These are phyloP conservation scores for Azemiops feae DNA, from an alignment of 2,113 vertebrate genomes.

Conservation along the genomic window DNA sequence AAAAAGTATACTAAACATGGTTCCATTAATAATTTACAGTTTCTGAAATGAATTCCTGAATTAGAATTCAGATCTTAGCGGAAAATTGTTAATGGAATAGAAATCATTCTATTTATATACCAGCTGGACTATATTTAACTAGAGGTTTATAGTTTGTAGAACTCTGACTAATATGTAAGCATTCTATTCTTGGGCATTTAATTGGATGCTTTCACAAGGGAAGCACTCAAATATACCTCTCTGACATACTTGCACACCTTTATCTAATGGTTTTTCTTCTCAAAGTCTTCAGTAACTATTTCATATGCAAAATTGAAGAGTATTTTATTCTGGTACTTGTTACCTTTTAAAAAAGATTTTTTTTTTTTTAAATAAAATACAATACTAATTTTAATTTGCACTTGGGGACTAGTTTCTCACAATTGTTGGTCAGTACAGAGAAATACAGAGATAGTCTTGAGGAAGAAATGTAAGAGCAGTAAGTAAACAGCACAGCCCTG, in stretches of 20 bases:
- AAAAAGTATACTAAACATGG: constrained; percentile 1
- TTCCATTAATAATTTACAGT: constrained; percentile 8
- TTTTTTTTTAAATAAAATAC: too few relatives aligned
- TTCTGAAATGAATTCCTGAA: constrained; percentile 15
- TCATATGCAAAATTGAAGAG: neutral
- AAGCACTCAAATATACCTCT: neutral
- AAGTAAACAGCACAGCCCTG: neutral
- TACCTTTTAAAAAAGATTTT: too few relatives aligned
- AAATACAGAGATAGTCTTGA: neutral
- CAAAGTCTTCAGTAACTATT: neutral
- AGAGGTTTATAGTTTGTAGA: neutral
- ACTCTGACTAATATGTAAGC: neutral
- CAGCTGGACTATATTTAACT: constrained; percentile 6
- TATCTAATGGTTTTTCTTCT: neutral
- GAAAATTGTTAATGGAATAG: neutral
- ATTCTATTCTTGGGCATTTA: constrained; percentile 10
- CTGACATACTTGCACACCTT: neutral
- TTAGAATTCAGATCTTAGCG: neutral
- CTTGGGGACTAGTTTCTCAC: neutral
- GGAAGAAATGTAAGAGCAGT: neutral
- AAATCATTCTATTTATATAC: constrained; percentile 6
- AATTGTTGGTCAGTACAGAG: neutral
- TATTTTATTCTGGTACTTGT: neutral
- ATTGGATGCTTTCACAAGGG: neutral
- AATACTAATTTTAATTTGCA: neutral